Percentiles rank a stretch among this genome's conserved stretches.
These are phyloP conservation scores for Nesometra sesokonis DNA, from an alignment of 35 echinoderm and acorn worm species.

Conservation along the genomic window DNA sequence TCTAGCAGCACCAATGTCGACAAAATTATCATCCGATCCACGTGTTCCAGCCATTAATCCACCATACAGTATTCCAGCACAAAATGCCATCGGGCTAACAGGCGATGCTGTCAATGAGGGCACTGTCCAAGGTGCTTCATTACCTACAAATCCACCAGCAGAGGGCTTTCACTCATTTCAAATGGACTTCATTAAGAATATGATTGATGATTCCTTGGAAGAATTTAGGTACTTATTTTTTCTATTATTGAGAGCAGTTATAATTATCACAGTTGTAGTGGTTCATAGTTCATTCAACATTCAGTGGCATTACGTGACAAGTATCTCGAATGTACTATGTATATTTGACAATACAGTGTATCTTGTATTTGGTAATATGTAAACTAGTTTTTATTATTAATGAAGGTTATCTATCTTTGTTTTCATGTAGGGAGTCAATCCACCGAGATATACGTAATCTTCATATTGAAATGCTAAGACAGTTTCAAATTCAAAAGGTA, in stretches of 20 bases:
- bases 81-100: neutral
- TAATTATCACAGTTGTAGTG: too few species aligned
- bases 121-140: neutral
- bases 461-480: conserved; percentile 81
- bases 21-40: neutral
- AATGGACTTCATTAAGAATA: conserved; percentile 89
- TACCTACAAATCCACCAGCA: neutral
- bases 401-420: neutral
- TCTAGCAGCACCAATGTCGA: neutral
- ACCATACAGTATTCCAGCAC: neutral
- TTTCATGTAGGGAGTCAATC: conserved; percentile 37
- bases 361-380: neutral
- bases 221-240: conserved; percentile 52
- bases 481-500: conserved; percentile 92
- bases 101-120: neutral
- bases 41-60: neutral
- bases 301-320: too few species aligned
- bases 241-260: too few species aligned
- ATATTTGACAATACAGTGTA: neutral
- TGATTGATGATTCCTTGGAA: conserved; percentile 92
- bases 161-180: conserved; percentile 61
- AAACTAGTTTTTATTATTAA: neutral
- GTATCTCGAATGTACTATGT: too few species aligned
- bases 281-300: too few species aligned
- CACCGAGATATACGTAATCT: conserved; percentile 72